Percentiles rank a stretch among this genome's conserved stretches.
These are phyloP conservation scores for Pterocles gutturalis DNA, from an alignment of 2,113 vertebrate genomes.

Conservation along the genomic window DNA sequence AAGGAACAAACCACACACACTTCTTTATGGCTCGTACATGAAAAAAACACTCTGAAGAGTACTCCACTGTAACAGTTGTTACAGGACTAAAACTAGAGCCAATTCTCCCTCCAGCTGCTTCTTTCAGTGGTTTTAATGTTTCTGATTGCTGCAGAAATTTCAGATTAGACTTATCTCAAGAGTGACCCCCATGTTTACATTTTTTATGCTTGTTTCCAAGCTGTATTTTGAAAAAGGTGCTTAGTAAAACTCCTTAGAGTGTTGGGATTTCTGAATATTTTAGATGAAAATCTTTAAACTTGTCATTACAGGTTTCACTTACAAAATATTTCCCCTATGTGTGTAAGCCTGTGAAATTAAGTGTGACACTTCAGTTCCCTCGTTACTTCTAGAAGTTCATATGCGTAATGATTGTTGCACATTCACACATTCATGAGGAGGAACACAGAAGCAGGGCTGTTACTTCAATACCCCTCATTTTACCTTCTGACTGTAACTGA, in stretches of 20 bases:
- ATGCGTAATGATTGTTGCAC: background rate
- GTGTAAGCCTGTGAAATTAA: background rate
- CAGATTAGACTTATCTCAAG: background rate
- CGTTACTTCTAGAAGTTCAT: background rate
- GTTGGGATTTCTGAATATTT: background rate
- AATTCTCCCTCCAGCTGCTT: background rate
- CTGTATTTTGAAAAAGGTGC: background rate
- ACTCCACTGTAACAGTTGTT: background rate
- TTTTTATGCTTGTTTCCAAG: background rate
- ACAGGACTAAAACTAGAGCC: background rate
- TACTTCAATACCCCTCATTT: background rate
- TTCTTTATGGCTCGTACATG: background rate
- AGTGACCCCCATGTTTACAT: background rate
- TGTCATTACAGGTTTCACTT: background rate
- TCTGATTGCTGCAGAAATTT: background rate
- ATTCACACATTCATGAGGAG: background rate
- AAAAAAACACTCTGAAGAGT: background rate
- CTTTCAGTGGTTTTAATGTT: background rate
- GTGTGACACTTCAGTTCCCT: background rate
- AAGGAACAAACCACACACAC: background rate
- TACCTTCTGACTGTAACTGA: background rate
- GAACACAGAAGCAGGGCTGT: background rate
- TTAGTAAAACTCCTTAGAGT: background rate
- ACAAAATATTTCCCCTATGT: background rate
- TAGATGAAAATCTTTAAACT: background rate